Evolutionary conservation across 2,888 invertebrate genomes (phyloP).

Genomic region (Entomobrya proxima): DNA sequence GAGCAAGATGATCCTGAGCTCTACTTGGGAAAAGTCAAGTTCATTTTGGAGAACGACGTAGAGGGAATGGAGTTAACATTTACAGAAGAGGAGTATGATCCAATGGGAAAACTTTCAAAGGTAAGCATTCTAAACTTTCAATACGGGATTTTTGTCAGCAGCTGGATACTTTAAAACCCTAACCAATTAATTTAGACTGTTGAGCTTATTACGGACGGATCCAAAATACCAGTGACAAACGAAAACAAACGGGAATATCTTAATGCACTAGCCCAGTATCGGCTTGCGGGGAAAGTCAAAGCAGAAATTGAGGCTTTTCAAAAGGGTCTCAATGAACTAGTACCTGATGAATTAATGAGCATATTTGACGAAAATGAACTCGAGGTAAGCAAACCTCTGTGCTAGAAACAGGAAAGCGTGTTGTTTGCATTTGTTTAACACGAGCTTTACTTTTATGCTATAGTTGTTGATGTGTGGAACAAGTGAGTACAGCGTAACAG

Average conservation of each 20-base stretch:
- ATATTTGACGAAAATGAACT: slow-evolving; percentile 98
- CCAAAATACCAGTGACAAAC: slow-evolving; percentile 86
- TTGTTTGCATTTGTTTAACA: background rate
- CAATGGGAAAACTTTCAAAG: slow-evolving; percentile 85
- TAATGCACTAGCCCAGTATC: slow-evolving; percentile 92
- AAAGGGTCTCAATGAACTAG: slow-evolving; percentile 91
- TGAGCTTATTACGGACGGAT: slow-evolving; percentile 90
- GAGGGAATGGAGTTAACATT: slow-evolving; percentile 92
- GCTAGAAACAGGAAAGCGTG: background rate
- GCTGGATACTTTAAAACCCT: background rate
- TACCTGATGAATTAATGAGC: slow-evolving; percentile 93
- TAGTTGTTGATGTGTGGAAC: slow-evolving; percentile 95
- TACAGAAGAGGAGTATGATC: slow-evolving; percentile 92
- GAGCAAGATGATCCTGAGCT: slow-evolving; percentile 97
- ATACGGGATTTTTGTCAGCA: background rate
- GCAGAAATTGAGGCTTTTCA: slow-evolving; percentile 92
- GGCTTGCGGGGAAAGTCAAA: slow-evolving; percentile 88
- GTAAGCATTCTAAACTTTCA: no score
- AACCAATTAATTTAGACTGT: slow-evolving; percentile 79
- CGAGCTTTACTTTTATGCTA: slow-evolving; percentile 76
- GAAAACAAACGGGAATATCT: slow-evolving; percentile 88
- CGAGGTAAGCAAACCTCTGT: no score
- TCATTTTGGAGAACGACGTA: slow-evolving; percentile 92
- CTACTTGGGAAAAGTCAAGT: slow-evolving; percentile 94
- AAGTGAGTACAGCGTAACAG: slow-evolving; percentile 92